Evolutionary conservation across 2,888 invertebrate genomes (phyloP).

Genomic region (Malthinus flaveolus): DNA sequence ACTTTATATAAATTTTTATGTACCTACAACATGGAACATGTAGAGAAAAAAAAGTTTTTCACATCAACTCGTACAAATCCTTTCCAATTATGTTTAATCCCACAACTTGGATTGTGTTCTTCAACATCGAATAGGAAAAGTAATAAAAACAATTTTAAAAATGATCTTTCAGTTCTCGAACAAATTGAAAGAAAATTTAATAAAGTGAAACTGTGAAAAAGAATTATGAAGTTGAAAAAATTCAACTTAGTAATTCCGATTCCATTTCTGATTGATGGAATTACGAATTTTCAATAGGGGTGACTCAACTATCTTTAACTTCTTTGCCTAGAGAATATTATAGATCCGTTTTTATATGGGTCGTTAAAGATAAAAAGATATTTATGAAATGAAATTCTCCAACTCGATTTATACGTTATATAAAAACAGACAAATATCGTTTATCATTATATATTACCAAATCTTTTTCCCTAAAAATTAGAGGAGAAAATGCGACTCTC

Average conservation of each 20-base stretch:
- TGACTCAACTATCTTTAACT: slow-evolving; percentile 21
- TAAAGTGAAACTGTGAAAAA: slow-evolving; percentile 30
- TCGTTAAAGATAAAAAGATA: slow-evolving; percentile 19
- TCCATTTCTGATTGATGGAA: slow-evolving; percentile 25
- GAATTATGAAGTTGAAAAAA: slow-evolving; percentile 28
- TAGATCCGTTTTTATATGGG: slow-evolving; percentile 15
- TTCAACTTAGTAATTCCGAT: slow-evolving; percentile 26
- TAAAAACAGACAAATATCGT: slow-evolving; percentile 17
- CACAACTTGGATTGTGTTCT: slow-evolving; percentile 17
- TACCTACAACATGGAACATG: too few species aligned
- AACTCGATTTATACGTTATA: slow-evolving; percentile 13
- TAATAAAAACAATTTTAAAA: slow-evolving; percentile 27
- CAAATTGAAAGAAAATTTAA: slow-evolving; percentile 32
- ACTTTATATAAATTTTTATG: too few species aligned
- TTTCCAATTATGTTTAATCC: slow-evolving; percentile 26
- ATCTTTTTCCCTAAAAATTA: neutral
- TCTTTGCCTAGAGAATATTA: slow-evolving; percentile 12
- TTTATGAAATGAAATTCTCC: slow-evolving; percentile 19
- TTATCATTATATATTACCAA: slow-evolving; percentile 16
- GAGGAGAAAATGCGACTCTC: neutral
- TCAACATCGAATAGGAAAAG: slow-evolving; percentile 16
- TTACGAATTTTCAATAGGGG: slow-evolving; percentile 20
- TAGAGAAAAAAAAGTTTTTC: neutral
- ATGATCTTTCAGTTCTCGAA: slow-evolving; percentile 28
- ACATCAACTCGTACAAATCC: slow-evolving; percentile 10